Conservation (phyloP, 2,888 invertebrate species). For the Tenthredo notha region DNA sequence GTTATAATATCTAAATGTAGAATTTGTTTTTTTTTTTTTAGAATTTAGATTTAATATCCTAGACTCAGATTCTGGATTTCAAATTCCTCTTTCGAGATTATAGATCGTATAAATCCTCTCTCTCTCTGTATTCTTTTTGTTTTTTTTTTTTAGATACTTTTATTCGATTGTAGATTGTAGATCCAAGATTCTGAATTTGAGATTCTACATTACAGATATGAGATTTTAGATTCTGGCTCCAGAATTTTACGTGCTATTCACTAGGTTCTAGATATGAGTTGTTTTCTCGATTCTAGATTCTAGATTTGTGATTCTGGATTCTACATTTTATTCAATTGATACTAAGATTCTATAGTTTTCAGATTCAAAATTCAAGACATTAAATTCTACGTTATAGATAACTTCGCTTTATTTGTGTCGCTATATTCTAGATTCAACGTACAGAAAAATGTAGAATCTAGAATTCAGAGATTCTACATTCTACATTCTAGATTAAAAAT, state of each 20-base stretch:
- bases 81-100: background rate
- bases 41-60: background rate
- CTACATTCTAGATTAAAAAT: background rate
- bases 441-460: background rate
- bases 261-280: background rate
- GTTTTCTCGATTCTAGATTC: background rate
- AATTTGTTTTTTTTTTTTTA: background rate
- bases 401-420: background rate
- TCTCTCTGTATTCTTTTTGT: background rate
- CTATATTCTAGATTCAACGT: background rate
- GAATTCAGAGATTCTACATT: background rate
- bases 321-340: background rate
- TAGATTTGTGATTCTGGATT: background rate
- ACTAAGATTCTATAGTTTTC: background rate
- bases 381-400: background rate
- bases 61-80: background rate
- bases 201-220: background rate
- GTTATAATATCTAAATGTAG: background rate
- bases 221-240: background rate
- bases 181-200: background rate
- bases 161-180: background rate
- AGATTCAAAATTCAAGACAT: background rate
- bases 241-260: background rate
- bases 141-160: background rate
- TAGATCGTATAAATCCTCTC: background rate